phyloP scores from a whole-genome alignment of 2,113 vertebrate species.

The Oreotrochilus melanogaster region DNA sequence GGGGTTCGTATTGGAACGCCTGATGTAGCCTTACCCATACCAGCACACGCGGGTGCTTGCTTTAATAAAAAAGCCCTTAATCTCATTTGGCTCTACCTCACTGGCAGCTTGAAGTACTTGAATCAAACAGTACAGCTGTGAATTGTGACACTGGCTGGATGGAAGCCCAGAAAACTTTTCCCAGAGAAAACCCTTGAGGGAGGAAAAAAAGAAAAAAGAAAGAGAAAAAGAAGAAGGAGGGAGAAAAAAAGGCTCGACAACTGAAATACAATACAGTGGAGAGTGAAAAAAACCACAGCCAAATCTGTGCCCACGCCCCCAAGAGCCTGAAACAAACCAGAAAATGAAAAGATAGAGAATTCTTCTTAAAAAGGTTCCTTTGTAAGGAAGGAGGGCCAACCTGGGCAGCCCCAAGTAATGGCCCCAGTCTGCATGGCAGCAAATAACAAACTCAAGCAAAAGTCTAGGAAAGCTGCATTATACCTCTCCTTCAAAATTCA shows the following conservation, averaged over 20 bases:
- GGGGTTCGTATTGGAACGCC: constrained; percentile 16
- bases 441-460: neutral
- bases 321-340: neutral
- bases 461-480: neutral
- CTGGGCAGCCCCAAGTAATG: neutral
- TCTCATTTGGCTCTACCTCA: constrained; percentile 71
- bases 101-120: constrained; percentile 69
- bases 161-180: constrained; percentile 70
- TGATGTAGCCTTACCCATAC: neutral
- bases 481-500: neutral
- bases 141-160: constrained; percentile 64
- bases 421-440: neutral
- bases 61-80: constrained; percentile 73
- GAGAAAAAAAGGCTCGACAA: neutral
- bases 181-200: constrained; percentile 62
- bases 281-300: neutral
- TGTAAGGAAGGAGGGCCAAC: neutral
- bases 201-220: neutral
- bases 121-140: constrained; percentile 72
- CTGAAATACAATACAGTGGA: neutral
- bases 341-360: neutral
- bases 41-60: constrained; percentile 24
- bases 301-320: neutral
- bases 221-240: neutral
- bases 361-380: constrained; percentile 18